Base-by-base conservation (phyloP, 2,888 invertebrate species). In the Mycogona germanica region DNA sequence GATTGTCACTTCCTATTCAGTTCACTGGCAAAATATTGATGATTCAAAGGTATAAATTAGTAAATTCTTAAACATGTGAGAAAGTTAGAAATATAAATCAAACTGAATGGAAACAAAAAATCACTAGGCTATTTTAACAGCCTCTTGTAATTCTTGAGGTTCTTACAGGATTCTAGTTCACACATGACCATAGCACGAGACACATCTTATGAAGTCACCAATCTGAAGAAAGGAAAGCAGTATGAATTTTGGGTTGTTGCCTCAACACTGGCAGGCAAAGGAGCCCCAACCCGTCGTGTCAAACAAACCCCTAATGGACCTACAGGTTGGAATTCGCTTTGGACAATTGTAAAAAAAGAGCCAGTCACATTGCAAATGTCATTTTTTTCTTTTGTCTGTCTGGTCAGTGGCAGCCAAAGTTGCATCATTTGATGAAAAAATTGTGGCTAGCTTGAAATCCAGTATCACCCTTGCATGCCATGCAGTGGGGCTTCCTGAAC, bases 401-500 rank as follows among this genome's bases (percentile, higher is more conserved):
- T n/a, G n/a, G n/a, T n/a, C n/a, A n/a, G n/a, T n/a, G n/a, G n/a
- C n/a, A n/a, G n/a, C n/a, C n/a, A n/a, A n/a, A n/a, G 92, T 93
- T 62, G 91, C 92, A 42, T 92, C 92, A 1, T 95, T 95, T 70
- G 89, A 93, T 66, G 87, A 87, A n/a, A 59, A 63, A n/a, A 62
- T 64, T 14, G 66, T 87, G 57, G 59, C 64, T 12, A 62, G 64
- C 21, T 68, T 67, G 66, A 87, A 88, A 71, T 87, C 89, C 73
- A 87, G 88, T 64, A 85, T 92, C 1, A 87, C 87, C 63, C 73
- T 95, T 64, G 89, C 91, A 0, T 95, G 95, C 65, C 76, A 88
- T 23, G 87, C 91, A 51, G 92, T 95, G 40, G 95, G 95, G 17
- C 82, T 87, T 25, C 93, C 93, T n/a, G 81, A 83, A 47, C 93